Base-by-base conservation (phyloP, 1,140 invertebrate genomes). In the Anthonomus grandis region DNA sequence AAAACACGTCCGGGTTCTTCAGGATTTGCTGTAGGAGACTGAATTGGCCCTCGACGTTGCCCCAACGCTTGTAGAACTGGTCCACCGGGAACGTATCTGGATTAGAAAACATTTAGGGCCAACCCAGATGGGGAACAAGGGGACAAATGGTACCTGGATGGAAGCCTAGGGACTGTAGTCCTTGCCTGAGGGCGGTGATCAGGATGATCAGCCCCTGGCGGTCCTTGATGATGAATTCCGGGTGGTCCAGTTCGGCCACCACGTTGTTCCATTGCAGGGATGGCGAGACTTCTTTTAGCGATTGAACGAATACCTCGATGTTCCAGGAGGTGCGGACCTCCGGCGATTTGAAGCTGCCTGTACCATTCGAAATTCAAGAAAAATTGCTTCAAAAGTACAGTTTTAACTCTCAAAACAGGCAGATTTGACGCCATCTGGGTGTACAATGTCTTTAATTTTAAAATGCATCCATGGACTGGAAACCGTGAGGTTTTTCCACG, bases 251-350 rank as follows among this genome's bases (percentile, higher is more conserved):
- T 71, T 96, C 90, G 49, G 85, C 72, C 39, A 96, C 86, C 0
- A 98, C 91, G 66, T 97, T 95, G 67, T 87, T 91, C 93, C 95
- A 97, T 65, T 87, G 86, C 24, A 97, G 72, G 65, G 85, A 87
- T 6, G 89, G 86, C 64, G 90, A 87, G 60, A 93, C 76, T 72
- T 97, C 94, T 73, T 95, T 93, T 6, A 96, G 71, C 27, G 90
- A 85, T 70, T 94, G 87, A 6, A 96, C 86, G 73, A 97, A 96
- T 42, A 93, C 81, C 69, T 97, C 94, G 9, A 93, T 82, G 76
- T 95, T 96, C 94, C 94, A 98, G 2, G 88, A 83, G n/a, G 76
- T 79, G 51, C 74, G 56, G 64, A 70, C 63, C 55, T 72, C 68
- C 60, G 76, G 72, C 3, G 39, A 45, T 59, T 70, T 66, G 47